Evolutionary conservation across 2,113 vertebrate species (phyloP), one percentile per base, ranked within the genome.

Genomic region (Diadophis punctatus): DNA sequence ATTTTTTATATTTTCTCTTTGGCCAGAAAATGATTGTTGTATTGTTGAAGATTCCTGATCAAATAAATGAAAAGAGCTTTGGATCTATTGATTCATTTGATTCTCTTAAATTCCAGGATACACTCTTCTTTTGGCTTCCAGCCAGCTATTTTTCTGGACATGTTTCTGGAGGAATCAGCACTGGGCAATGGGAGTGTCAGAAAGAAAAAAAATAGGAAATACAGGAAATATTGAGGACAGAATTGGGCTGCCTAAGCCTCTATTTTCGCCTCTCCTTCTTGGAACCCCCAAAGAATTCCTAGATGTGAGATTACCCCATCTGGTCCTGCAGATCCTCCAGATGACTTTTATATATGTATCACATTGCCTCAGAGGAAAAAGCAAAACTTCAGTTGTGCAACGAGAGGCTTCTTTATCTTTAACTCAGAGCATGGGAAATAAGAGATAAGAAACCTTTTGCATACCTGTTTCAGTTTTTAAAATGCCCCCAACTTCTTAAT

Each of bases 21-120:
- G 39, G 93, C 34, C 93, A 48, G 89, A 49, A 91, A 95, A 89
- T 95, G 90, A 96, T 95, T n/a, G n/a, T 95, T 51, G 74, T 88
- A 92, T 89, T 87, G 1, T 93, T 93, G 85, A 34, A 91, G 90
- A 93, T 95, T 93, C 90, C 93, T 89, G 92, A 93, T 89, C 58
- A 90, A 93, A 84, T 30, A 58, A 58, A 25, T 9, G 20, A 91
- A 90, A 68, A 94, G 95, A 94, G 27, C 39, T 91, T 94, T 90
- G 85, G 43, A 92, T 93, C 92, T 46, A 58, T 9, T 52, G 27
- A 8, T 93, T 90, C 23, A 34, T 14, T 49, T 23, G 30, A 23
- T 5, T 27, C 94, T 93, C 88, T 90, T 56, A 92, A 93, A 91
- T 1, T 8, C 4, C 34, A 53, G 68, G 27, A 84, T 18, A 14